Percentiles rank a stretch among this genome's conserved stretches.
Evolutionary conservation across 2,797 vertebrate genomes (phyloP).

Genomic region (Melanotaenia nigrans): DNA sequence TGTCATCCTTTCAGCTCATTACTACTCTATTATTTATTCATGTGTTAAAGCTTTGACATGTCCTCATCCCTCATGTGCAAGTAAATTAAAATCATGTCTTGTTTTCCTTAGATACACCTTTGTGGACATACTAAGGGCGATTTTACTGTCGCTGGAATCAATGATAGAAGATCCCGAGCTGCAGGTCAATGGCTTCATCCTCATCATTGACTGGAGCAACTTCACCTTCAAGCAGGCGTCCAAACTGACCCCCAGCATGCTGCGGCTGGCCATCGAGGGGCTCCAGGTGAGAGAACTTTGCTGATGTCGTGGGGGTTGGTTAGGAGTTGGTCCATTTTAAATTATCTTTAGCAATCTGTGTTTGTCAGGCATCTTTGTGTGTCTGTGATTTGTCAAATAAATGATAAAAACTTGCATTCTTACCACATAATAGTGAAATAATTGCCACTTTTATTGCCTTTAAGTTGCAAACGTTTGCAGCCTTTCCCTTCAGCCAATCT

Average conservation of each 20-base stretch:
- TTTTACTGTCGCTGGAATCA: slow-evolving; percentile 95
- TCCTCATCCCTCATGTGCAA: background rate
- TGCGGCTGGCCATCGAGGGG: slow-evolving; percentile 95
- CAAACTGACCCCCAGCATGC: slow-evolving; percentile 97
- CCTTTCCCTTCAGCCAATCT: too few species aligned
- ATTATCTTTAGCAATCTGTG: too few species aligned
- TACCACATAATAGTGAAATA: too few species aligned
- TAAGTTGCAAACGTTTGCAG: too few species aligned
- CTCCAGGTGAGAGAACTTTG: slow-evolving; percentile 85
- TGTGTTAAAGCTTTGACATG: background rate
- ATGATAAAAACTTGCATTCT: too few species aligned
- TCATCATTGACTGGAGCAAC: slow-evolving; percentile 99
- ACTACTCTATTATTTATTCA: background rate
- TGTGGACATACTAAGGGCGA: slow-evolving; percentile 97
- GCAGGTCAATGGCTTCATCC: slow-evolving; percentile 98
- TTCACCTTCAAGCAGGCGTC: slow-evolving; percentile 99
- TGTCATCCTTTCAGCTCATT: background rate
- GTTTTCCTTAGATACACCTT: slow-evolving; percentile 89
- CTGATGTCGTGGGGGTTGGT: background rate
- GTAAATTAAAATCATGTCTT: rapidly evolving
- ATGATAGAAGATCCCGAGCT: slow-evolving; percentile 99
- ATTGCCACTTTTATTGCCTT: too few species aligned
- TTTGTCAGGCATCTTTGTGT: too few species aligned
- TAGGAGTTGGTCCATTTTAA: background rate
- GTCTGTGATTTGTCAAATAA: too few species aligned